A percentile compares a stretch with the other conserved stretches of the same genome.
phyloP scores from a whole-genome alignment of 2,797 vertebrate genomes.

The Clarias laeviceps region DNA sequence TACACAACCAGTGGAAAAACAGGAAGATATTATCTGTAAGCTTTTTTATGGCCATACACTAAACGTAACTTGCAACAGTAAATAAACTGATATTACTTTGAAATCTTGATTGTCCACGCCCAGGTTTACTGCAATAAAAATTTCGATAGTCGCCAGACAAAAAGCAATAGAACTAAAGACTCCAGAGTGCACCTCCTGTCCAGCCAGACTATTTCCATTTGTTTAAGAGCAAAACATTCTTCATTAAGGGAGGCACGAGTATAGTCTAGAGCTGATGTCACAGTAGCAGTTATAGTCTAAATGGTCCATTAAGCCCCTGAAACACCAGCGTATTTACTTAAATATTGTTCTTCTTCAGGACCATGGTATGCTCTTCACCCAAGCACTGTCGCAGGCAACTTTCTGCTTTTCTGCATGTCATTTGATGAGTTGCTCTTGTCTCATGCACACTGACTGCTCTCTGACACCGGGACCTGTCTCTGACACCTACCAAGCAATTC shows the following conservation, averaged over 20 bases:
- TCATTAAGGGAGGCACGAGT: slow-evolving; percentile 37
- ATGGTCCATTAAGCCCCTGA: slow-evolving; percentile 29
- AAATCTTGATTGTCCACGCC: not conserved
- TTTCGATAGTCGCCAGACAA: slow-evolving; percentile 5
- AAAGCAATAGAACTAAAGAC: not conserved
- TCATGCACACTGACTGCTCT: slow-evolving; percentile 27
- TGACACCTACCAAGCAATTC: slow-evolving; percentile 8
- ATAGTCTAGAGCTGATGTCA: slow-evolving; percentile 24
- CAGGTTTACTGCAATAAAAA: slow-evolving; percentile 3
- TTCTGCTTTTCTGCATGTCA: slow-evolving; percentile 24
- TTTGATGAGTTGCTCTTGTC: slow-evolving; percentile 10
- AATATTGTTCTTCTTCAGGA: slow-evolving; percentile 30
- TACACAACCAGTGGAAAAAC: not conserved
- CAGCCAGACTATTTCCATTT: slow-evolving; percentile 16
- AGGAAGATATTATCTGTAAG: not conserved
- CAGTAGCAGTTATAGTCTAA: slow-evolving; percentile 37
- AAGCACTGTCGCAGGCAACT: not conserved
- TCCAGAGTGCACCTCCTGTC: not conserved
- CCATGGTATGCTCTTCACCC: not conserved
- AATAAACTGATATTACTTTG: slow-evolving; percentile 7
- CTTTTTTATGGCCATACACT: slow-evolving; percentile 17
- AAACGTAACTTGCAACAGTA: not conserved
- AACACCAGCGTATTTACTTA: slow-evolving; percentile 29
- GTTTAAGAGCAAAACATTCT: slow-evolving; percentile 19
- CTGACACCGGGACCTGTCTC: slow-evolving; percentile 26